Conservation (phyloP, 2,113 vertebrate species). For the Propithecus coquereli region DNA sequence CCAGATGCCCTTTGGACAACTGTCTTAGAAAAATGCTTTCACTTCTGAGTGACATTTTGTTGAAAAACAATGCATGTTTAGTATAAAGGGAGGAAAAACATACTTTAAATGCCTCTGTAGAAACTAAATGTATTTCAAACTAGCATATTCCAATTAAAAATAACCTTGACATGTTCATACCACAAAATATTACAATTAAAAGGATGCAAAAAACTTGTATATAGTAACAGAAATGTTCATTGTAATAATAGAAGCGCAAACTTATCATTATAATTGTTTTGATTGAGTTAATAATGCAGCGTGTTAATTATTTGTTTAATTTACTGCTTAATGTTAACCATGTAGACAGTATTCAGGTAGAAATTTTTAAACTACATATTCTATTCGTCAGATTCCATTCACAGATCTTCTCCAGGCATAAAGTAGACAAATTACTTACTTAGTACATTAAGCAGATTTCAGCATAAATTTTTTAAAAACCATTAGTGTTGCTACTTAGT, state of each 20-base stretch:
- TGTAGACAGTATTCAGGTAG: background rate
- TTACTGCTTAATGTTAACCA: conserved; percentile 29
- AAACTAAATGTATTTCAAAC: background rate
- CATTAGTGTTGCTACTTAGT: background rate
- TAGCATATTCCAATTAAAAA: background rate
- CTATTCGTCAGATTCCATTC: background rate
- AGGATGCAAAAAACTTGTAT: background rate
- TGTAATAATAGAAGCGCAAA: conserved; percentile 37
- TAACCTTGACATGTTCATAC: background rate
- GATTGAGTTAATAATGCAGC: conserved; percentile 12
- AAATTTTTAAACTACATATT: conserved; percentile 18
- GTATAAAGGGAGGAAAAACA: background rate
- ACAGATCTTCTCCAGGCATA: conserved; percentile 16
- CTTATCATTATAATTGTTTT: conserved; percentile 4
- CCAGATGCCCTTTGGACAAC: background rate
- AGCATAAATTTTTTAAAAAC: conserved; percentile 33
- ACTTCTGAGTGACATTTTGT: background rate
- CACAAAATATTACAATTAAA: conserved; percentile 17
- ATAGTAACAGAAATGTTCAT: background rate
- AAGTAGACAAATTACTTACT: conserved; percentile 44
- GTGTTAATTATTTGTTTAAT: conserved; percentile 31
- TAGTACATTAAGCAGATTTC: conserved; percentile 19
- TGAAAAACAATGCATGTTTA: background rate
- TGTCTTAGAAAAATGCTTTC: background rate
- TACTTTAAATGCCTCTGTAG: background rate